Base-by-base conservation (phyloP, 2,797 vertebrate species). In the Petrocephalus sullivani region DNA sequence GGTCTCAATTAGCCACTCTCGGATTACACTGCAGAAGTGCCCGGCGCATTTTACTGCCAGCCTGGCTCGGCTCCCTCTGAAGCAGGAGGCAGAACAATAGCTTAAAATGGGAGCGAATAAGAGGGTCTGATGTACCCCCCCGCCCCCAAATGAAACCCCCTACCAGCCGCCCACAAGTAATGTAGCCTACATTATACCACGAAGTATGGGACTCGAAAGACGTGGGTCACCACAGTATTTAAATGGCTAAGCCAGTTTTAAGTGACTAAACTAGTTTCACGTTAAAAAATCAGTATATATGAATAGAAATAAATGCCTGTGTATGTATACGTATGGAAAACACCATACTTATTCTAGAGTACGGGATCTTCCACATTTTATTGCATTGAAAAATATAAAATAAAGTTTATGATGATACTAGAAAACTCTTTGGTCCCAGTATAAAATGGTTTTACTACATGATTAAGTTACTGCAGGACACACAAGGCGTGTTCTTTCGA, bases 31-130 rank as follows among this genome's bases (percentile, higher is more conserved):
- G 78, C 86, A 57, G 57, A 83, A 61, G 89, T 90, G 89, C 88
- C 82, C 4, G 41, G 56, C 75, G 90, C 57, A 89, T 67, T 89
- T 90, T 91, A 88, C 89, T 89, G 85, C 84, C 90, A 89, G 87
- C 64, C 82, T 21, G 56, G 88, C 89, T 90, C 88, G 28, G 64
- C 87, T 86, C 88, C 88, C 84, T 90, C 88, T 91, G 90, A 91
- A 90, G 92, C 91, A 89, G 91, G 93, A 93, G 91, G 89, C 94
- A 93, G 94, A 94, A 95, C 95, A 96, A 96, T 95, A 93, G 94
- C 91, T 89, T 92, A 92, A 94, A 93, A 78, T 89, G 67, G 37
- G n/a, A 75, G 54, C 46, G 37, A 21, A 19, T 4, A 46, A 58
- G 90, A 61, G 89, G 90, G 89, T 90, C 89, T 84, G 87, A 90